Percentiles rank a stretch among this genome's conserved stretches.
Evolutionary conservation across 2,113 vertebrate genomes (phyloP).

Genomic region (Sylvicapra grimmia): DNA sequence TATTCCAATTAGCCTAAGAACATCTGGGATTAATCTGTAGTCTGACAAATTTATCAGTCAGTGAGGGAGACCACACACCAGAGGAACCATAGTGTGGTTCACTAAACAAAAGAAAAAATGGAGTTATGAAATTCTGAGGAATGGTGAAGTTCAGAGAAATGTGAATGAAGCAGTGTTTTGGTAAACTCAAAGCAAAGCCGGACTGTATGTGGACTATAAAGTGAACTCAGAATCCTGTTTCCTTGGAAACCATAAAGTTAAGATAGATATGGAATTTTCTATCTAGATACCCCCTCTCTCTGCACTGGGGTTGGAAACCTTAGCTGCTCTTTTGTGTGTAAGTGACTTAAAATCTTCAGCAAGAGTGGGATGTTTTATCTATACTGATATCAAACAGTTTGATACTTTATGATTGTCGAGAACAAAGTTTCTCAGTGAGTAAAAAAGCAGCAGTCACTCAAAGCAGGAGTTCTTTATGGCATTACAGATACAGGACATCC

Average conservation of each 20-base stretch:
- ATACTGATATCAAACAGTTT: not conserved
- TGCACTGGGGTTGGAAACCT: not conserved
- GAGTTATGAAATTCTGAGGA: not conserved
- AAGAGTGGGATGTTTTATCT: not conserved
- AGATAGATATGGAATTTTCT: not conserved
- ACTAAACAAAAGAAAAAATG: not conserved
- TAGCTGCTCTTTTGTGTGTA: not conserved
- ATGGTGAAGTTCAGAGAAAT: not conserved
- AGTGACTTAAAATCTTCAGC: not conserved
- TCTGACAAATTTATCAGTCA: not conserved
- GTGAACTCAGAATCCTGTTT: not conserved
- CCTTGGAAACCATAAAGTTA: not conserved
- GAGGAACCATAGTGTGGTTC: not conserved
- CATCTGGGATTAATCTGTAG: not conserved
- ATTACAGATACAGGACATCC: not conserved
- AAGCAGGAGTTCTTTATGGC: not conserved
- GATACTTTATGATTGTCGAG: not conserved
- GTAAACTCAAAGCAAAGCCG: not conserved
- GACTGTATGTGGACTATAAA: not conserved
- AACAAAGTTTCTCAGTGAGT: conserved; percentile 3
- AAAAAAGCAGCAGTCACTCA: not conserved
- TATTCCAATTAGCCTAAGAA: not conserved
- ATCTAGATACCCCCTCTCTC: not conserved
- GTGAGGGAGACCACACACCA: not conserved
- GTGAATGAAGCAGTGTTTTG: not conserved